Evolutionary conservation across 2,888 invertebrate species (phyloP).

Genomic region (Hypomecis punctinalis): DNA sequence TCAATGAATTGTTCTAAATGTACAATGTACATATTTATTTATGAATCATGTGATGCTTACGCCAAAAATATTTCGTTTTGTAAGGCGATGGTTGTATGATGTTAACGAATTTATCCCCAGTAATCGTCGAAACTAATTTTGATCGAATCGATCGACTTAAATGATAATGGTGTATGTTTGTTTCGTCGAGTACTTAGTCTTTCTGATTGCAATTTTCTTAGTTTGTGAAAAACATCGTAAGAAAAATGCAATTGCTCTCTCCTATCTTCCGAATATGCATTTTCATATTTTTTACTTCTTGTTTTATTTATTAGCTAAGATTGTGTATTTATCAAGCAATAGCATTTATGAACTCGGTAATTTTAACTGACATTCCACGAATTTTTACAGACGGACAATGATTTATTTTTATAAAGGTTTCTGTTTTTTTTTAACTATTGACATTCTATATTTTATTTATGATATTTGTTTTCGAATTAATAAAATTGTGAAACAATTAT

Average conservation of each 20-base stretch:
- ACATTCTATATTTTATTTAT: constrained; percentile 38
- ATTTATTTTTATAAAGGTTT: constrained; percentile 38
- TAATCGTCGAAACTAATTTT: constrained; percentile 5
- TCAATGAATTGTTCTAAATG: constrained; percentile 1
- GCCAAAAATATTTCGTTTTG: constrained; percentile 32
- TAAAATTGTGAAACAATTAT: constrained; percentile 38
- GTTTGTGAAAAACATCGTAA: neutral
- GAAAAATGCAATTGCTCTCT: constrained; percentile 23
- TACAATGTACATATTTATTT: constrained; percentile 2
- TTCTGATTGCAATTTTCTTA: constrained; percentile 11
- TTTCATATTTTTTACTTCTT: constrained; percentile 26
- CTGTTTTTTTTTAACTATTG: constrained; percentile 32
- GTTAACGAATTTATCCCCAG: constrained; percentile 34
- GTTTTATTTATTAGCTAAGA: neutral
- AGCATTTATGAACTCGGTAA: constrained; percentile 36
- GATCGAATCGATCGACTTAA: neutral
- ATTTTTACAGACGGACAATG: constrained; percentile 27
- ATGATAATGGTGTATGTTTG: neutral
- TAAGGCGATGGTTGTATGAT: constrained; percentile 14
- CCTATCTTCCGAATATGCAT: constrained; percentile 33
- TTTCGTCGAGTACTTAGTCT: constrained; percentile 2
- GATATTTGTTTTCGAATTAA: constrained; percentile 41
- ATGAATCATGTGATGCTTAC: constrained; percentile 35
- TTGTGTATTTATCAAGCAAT: constrained; percentile 21
- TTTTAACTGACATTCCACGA: constrained; percentile 41